Base-by-base conservation (phyloP, 2,888 invertebrate species). In the Megastigmus dorsalis region DNA sequence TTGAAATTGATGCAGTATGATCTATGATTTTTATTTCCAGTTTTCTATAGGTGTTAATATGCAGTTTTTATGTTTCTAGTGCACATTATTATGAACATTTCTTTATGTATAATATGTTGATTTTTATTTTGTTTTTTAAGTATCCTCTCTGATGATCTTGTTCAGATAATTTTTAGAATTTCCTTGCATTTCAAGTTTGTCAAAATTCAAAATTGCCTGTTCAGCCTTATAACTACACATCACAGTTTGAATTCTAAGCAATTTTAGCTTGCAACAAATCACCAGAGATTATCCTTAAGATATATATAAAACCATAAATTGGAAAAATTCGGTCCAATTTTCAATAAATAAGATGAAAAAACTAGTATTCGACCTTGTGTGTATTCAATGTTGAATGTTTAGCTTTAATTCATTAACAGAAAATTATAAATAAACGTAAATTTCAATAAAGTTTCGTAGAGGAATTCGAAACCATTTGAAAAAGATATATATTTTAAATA, bases 71-170 rank as follows among this genome's bases (percentile, higher is more conserved):
- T 43, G 18, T 65, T 15, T 50, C 28, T 23, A 7, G 28, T 26
- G 36, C 41, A 38, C 50, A 55, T 23, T 52, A 59, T 50, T 52
- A 59, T 50, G 41, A 48, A 6, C 10, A 55, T 26, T 13, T 23
- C 13, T 45, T 59, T 18, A 9, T 52, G 59, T 20, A 54, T 36
- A 18, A 15, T 45, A 26, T 41, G 7, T 36, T 1, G 23, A 41
- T 18, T 26, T 66, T 33, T n/a, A 36, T 33, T 50, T 50, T n/a
- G 5, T 36, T 50, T 43, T 67, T 43, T 67, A 36, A 55, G 50
- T 18, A 68, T 50, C 20, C 20, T 59, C 52, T 62, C 54, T 71
- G 63, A 45, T 55, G 55, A 54, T 60, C 43, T 62, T 23, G 43
- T 33, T 13, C 7, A 50, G 38, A 33, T 63, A 38, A 6, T 52